Conservation (phyloP, 2,113 vertebrate genomes). For the Nyctereutes procyonoides region DNA sequence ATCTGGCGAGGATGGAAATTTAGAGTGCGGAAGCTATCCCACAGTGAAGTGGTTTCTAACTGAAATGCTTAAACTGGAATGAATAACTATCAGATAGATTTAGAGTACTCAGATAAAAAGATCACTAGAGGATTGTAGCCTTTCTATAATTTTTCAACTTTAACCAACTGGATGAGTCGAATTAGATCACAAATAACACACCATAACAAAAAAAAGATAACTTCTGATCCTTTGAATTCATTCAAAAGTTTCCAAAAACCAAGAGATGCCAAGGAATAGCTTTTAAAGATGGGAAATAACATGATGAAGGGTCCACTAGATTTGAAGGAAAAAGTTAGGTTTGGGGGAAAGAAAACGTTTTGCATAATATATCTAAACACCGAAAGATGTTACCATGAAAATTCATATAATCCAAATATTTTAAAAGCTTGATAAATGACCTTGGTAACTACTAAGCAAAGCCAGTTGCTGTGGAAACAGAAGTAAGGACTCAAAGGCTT, state of each 20-base stretch:
- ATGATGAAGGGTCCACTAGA: not conserved
- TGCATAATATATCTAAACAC: not conserved
- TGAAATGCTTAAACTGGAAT: not conserved
- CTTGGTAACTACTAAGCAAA: not conserved
- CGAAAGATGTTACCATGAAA: not conserved
- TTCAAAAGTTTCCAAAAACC: constrained; percentile 30
- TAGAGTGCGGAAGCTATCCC: not conserved
- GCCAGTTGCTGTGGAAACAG: not conserved
- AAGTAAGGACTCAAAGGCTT: not conserved
- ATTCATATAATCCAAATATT: constrained; percentile 20
- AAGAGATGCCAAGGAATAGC: not conserved
- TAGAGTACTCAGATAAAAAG: not conserved
- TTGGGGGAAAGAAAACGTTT: not conserved
- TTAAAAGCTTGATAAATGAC: not conserved
- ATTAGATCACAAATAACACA: constrained; percentile 31
- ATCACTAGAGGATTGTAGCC: not conserved
- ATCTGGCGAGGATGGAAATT: not conserved
- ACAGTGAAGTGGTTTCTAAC: not conserved
- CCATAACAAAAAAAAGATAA: not conserved
- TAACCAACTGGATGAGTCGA: not conserved
- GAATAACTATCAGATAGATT: not conserved
- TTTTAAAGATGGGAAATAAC: constrained; percentile 44
- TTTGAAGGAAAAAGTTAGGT: not conserved
- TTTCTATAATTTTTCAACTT: constrained; percentile 27
- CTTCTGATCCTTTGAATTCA: not conserved